Evolutionary conservation across 2,888 invertebrate species (phyloP).

Genomic region (Autographa pulchrina): DNA sequence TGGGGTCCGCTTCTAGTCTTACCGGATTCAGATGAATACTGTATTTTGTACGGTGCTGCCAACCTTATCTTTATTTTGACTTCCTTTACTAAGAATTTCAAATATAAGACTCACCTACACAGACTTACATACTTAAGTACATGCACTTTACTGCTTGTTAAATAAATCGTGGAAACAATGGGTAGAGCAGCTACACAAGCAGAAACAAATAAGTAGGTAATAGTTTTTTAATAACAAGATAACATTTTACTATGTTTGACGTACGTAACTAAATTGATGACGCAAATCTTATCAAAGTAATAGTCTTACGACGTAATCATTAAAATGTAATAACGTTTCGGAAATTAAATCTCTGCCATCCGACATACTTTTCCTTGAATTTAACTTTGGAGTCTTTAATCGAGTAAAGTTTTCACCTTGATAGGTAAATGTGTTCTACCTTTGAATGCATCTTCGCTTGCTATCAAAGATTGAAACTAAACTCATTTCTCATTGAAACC

Average conservation of each 20-base stretch:
- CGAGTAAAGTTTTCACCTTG: conserved; percentile 40
- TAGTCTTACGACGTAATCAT: neutral
- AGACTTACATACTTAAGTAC: too few species aligned
- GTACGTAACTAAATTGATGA: neutral
- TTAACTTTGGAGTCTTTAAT: conserved; percentile 34
- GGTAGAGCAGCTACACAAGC: neutral
- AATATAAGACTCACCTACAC: too few species aligned
- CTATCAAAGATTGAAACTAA: conserved; percentile 39
- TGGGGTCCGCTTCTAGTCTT: too few species aligned
- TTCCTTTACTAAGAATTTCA: too few species aligned
- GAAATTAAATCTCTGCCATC: conserved; percentile 11
- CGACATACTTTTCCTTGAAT: conserved; percentile 32
- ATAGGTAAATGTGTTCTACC: conserved; percentile 47
- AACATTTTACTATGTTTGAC: neutral
- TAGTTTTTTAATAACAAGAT: conserved; percentile 2
- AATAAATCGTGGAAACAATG: neutral
- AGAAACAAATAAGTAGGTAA: neutral
- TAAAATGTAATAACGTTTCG: conserved; percentile 8
- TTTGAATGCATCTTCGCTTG: conserved; percentile 30
- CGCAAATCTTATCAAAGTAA: conserved; percentile 1
- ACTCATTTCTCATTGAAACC: conserved; percentile 26
- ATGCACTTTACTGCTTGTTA: neutral
- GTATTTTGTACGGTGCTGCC: too few species aligned
- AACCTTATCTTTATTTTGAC: too few species aligned
- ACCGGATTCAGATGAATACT: too few species aligned